Percentiles rank a stretch among this genome's conserved stretches.
Evolutionary conservation across 2,113 vertebrate species (phyloP).

Genomic region (Sakesphorus luctuosus): DNA sequence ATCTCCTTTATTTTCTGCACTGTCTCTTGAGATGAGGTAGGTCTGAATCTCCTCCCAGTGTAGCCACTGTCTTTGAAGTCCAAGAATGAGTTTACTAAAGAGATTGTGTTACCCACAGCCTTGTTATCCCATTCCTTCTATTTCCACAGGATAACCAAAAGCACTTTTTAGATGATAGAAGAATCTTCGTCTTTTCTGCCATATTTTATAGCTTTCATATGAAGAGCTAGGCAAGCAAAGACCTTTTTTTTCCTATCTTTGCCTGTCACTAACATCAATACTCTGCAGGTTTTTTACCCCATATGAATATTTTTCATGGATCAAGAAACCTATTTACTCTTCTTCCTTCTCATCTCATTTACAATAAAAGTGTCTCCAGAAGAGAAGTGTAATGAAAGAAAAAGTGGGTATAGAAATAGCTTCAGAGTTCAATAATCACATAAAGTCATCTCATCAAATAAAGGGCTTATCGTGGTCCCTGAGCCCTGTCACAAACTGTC

Average conservation of each 20-base stretch:
- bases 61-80: not conserved
- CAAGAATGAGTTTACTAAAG: not conserved
- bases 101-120: not conserved
- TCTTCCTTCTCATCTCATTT: not conserved
- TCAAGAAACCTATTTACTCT: slow-evolving; percentile 33
- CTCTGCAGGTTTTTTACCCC: not conserved
- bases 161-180: not conserved
- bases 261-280: not conserved
- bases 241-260: not conserved
- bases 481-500: not conserved
- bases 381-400: not conserved
- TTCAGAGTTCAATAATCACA: not conserved
- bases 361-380: not conserved
- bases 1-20: not conserved
- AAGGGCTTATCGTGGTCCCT: not conserved
- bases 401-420: not conserved
- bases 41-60: not conserved
- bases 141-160: not conserved
- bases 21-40: not conserved
- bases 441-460: slow-evolving; percentile 12
- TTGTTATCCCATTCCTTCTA: not conserved
- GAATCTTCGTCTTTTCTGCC: not conserved
- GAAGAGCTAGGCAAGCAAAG: not conserved
- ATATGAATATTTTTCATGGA: not conserved
- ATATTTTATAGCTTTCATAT: not conserved